Evolutionary conservation across 2,888 invertebrate species (phyloP), one percentile per base, ranked within the genome.

Genomic region (Drosophila antonietae): DNA sequence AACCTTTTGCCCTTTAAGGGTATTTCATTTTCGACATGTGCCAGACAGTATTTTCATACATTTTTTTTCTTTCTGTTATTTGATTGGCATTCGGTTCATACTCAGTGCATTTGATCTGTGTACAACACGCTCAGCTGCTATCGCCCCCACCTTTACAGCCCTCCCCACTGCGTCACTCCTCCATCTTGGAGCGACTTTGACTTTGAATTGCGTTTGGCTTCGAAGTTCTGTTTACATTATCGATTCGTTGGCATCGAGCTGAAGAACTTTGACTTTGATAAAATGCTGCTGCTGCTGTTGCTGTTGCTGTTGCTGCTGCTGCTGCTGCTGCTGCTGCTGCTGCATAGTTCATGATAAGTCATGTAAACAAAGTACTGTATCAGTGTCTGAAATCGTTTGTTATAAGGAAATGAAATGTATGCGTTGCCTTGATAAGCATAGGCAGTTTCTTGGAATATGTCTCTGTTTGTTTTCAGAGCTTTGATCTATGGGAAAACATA

Each of bases 191-290:
- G 41, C 49, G 71, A 62, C 77, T 75, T 75, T 78, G 80, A 79
- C 77, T 79, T 80, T 78, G 78, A 78, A 59, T 65, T 75, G 62
- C 44, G 64, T 71, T 68, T 51, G 61, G 44, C 37, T 39, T 41
- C 58, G 14, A 37, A 63, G 53, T 67, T 52, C 35, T 78, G 80
- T 78, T 78, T 80, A 80, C 72, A 65, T 53, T 78, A 78, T 78
- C 80, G 76, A 78, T 80, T 78, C 56, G 51, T 52, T 35, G 44
- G 18, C 64, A 59, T 46, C 73, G 41, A 58, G 55, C 55, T 70
- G 39, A 37, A 75, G 80, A 79, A 75, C 71, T 80, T 80, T 77
- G 77, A 77, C 80, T 80, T 80, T 80, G 67, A 71, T 77, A 75
- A 71, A 79, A 66, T 31, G 20, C 59, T 59, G 51, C 20, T n/a